Percentiles rank a stretch among this genome's conserved stretches.
Evolutionary conservation across 2,113 vertebrate species (phyloP).

Genomic region (Megalops atlanticus): DNA sequence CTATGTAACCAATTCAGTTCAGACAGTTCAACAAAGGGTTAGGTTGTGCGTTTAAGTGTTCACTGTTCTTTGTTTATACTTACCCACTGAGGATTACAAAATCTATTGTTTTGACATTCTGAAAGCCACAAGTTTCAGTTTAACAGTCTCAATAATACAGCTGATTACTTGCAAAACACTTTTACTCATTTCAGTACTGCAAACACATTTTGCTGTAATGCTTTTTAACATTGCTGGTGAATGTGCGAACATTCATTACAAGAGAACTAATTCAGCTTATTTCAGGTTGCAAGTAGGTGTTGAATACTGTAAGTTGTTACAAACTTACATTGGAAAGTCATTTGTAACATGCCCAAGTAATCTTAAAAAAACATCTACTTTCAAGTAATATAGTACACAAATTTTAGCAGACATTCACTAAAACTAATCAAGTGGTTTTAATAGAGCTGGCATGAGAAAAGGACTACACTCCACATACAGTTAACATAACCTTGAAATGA

Average conservation of each 20-base stretch:
- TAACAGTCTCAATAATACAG: neutral
- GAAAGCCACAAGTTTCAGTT: neutral
- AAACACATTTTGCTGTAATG: neutral
- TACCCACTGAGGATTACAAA: neutral
- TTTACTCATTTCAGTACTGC: neutral
- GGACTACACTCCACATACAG: neutral
- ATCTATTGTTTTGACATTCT: neutral
- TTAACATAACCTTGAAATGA: neutral
- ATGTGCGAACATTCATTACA: slow-evolving; percentile 11
- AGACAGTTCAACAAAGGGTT: neutral
- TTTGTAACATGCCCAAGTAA: neutral
- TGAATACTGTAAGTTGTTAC: neutral
- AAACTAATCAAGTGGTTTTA: neutral
- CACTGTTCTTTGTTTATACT: neutral
- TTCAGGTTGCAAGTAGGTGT: slow-evolving; percentile 3
- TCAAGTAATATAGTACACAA: neutral
- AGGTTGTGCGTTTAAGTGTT: neutral
- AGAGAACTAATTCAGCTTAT: neutral
- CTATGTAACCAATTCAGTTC: neutral
- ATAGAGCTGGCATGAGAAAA: neutral
- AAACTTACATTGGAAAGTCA: neutral
- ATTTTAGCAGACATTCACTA: slow-evolving; percentile 14
- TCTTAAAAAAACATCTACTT: neutral
- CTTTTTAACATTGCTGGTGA: neutral
- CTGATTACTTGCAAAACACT: neutral